These are phyloP conservation scores for Sitta carolinensis DNA, from an alignment of 2,797 vertebrate species.

Conservation along the genomic window DNA sequence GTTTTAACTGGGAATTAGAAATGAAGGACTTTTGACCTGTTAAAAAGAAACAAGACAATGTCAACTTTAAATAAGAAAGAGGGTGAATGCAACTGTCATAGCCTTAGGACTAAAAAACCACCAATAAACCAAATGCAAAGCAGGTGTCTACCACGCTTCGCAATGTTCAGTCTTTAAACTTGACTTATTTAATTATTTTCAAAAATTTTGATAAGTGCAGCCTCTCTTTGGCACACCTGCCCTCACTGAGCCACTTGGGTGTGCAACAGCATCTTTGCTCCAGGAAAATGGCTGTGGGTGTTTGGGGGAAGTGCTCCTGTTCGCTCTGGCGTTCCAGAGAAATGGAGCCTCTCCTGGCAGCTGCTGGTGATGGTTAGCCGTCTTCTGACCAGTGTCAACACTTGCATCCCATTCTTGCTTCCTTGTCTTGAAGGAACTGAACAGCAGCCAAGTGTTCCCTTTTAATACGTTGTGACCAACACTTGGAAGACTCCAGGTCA, in stretches of 20 bases:
- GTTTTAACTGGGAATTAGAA: neutral
- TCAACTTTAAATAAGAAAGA: neutral
- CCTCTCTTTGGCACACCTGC: neutral
- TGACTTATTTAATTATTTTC: neutral
- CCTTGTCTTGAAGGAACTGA: neutral
- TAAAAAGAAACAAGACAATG: neutral
- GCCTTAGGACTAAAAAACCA: neutral
- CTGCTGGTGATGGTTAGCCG: neutral
- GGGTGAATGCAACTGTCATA: neutral
- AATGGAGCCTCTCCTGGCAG: neutral
- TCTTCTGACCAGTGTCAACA: neutral
- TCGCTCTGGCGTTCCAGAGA: rapidly evolving
- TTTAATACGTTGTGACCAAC: neutral
- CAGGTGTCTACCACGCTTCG: neutral
- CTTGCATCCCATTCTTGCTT: neutral
- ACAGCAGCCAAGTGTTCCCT: neutral
- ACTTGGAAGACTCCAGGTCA: neutral
- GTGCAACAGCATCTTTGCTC: neutral
- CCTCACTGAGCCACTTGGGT: rapidly evolving
- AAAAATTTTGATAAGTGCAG: neutral
- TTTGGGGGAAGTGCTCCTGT: neutral
- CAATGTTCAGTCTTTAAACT: neutral
- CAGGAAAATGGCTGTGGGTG: neutral
- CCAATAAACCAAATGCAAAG: neutral
- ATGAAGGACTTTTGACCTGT: neutral